Evolutionary conservation across 2,113 vertebrate genomes (phyloP).

Genomic region (Misgurnus mizolepis): DNA sequence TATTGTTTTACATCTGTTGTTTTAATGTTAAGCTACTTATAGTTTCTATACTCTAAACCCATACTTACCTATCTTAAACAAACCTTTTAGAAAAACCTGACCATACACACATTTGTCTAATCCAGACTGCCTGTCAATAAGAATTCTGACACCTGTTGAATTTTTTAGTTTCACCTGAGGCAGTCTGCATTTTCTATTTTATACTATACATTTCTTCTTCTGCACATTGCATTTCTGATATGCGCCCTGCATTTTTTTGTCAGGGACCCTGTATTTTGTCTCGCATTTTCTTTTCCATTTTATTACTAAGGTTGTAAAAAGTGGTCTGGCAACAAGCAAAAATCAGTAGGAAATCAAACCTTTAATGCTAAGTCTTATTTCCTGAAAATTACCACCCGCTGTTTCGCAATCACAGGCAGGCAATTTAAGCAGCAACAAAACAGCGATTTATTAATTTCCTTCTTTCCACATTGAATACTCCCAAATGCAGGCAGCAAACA

Average conservation of each 20-base stretch:
- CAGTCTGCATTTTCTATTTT: slow-evolving; percentile 15
- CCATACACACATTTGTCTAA: not conserved
- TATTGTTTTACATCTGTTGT: no score
- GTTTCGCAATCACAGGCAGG: slow-evolving; percentile 35
- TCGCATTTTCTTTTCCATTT: not conserved
- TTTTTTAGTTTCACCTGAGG: not conserved
- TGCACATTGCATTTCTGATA: no score
- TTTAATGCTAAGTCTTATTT: slow-evolving; percentile 22
- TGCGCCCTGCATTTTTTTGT: not conserved
- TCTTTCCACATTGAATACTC: slow-evolving; percentile 14
- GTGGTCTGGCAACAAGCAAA: slow-evolving; percentile 2
- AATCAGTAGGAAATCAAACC: slow-evolving; percentile 8
- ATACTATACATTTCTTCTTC: not conserved
- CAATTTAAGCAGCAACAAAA: slow-evolving; percentile 37
- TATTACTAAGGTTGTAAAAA: slow-evolving; percentile 19
- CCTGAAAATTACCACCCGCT: slow-evolving; percentile 20
- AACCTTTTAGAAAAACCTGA: not conserved
- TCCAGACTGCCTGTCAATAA: not conserved
- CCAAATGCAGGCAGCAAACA: not conserved
- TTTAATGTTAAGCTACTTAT: no score
- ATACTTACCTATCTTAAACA: not conserved
- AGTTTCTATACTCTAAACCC: no score
- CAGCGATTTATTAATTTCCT: slow-evolving; percentile 39
- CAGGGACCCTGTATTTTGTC: not conserved
- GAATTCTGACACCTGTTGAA: not conserved